phyloP scores from a whole-genome alignment of 2,888 invertebrate genomes.

The Hoplodrina ambigua region DNA sequence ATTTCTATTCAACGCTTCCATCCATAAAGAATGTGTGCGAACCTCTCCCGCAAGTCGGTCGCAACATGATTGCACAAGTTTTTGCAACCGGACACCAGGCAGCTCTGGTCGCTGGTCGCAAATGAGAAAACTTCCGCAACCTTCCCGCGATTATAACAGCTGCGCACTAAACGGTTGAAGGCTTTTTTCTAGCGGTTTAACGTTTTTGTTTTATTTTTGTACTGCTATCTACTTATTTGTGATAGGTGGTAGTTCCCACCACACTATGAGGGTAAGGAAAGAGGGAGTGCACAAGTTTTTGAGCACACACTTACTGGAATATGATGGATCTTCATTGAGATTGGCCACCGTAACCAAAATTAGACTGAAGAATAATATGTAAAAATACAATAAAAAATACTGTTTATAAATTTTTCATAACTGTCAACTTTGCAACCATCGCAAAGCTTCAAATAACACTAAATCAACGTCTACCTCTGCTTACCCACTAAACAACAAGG shows the following conservation, averaged over 20 bases:
- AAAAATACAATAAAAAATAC: neutral
- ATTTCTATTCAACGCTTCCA: conserved; percentile 34
- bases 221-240: neutral
- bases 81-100: conserved; percentile 48
- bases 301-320: too few relatives aligned
- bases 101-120: conserved; percentile 45
- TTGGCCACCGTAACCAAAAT: too few relatives aligned
- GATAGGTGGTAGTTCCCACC: too few relatives aligned
- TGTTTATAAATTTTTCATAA: neutral
- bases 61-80: conserved; percentile 65
- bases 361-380: neutral
- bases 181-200: conserved; percentile 27
- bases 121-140: conserved; percentile 66
- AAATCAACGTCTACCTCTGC: conserved; percentile 8
- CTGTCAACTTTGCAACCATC: neutral
- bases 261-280: too few relatives aligned
- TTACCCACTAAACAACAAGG: conserved; percentile 13
- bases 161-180: conserved; percentile 40
- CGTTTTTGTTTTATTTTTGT: neutral
- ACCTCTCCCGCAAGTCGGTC: conserved; percentile 45
- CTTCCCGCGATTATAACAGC: conserved; percentile 51
- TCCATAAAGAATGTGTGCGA: conserved; percentile 52
- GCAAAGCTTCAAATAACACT: neutral
- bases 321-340: too few relatives aligned
- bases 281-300: too few relatives aligned